Evolutionary conservation across 2,888 invertebrate species (phyloP), one percentile per base, ranked within the genome.

Genomic region (Zygaena filipendulae): DNA sequence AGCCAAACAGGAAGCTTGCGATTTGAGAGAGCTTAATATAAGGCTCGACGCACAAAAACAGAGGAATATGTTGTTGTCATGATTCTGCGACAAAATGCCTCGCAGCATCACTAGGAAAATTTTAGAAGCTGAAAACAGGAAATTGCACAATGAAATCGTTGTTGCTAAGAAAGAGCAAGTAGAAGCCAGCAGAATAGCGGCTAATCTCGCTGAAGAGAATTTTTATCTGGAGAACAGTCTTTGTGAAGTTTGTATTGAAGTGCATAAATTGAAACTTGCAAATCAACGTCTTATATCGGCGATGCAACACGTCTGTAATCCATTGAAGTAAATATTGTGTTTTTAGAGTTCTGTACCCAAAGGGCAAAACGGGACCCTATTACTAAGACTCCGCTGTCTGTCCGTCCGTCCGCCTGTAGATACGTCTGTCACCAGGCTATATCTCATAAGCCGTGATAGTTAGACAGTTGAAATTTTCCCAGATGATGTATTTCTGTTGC

Each of bases 161-260:
- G 13, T 44, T 11, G 51, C 71, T 0, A 59, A 49, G 39, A 44
- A 42, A 10, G 60, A 61, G 42, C 50, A 64, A 14, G 33, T 39
- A 1, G 67, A 74, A 41, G 75, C 75, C 0, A 54, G 59, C 9
- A 35, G 35, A 2, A 52, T 55, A 10, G 67, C 74, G 0, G 40
- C 45, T 14, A 45, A 21, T 11, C 35, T 70, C 13, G 67, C 70
- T 0, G 69, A 72, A 44, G 46, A 52, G 0, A 75, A 77, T 31
- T 64, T 44, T 34, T 56, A 52, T 36, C 45, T 72, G 16, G 52
- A 63, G 39, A 64, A 60, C 19, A 38, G 49, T 32, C 47, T 70
- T 3, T 29, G 35, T n/a, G 51, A 61, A 37, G 49, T 57, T 1
- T 40, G 39, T 14, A 25, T 32, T 2, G 56, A 70, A 33, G 42